Evolutionary conservation across 64 coral and sea anemone species (phyloP).

Genomic region (Stichodactyla mertensii): DNA sequence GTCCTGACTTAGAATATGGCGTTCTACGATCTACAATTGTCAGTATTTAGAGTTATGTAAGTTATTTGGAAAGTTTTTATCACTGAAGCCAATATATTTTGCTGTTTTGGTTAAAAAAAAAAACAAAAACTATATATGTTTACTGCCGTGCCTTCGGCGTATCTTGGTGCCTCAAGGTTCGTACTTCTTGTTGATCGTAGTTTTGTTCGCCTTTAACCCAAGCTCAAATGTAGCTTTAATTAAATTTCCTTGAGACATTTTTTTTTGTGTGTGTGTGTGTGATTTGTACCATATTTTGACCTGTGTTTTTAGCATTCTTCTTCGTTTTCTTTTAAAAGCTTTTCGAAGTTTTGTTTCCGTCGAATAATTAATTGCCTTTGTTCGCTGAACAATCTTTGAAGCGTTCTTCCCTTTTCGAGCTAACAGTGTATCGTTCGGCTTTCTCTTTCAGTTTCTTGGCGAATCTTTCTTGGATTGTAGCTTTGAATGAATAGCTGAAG

Average conservation of each 20-base stretch:
- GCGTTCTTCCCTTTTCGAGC: background rate
- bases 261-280: too few species aligned
- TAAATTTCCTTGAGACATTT: background rate
- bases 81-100: background rate
- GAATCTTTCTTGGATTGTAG: background rate
- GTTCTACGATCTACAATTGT: too few species aligned
- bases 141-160: background rate
- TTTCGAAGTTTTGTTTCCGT: slow-evolving; percentile 8
- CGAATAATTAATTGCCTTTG: background rate
- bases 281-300: background rate
- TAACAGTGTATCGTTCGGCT: background rate
- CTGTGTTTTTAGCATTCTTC: background rate
- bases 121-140: background rate
- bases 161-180: background rate
- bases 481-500: background rate
- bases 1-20: too few species aligned
- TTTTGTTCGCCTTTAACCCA: too few species aligned
- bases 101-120: too few species aligned
- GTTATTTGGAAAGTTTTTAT: background rate
- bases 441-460: too few species aligned
- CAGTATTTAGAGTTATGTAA: too few species aligned
- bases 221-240: background rate
- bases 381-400: background rate
- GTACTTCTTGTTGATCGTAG: background rate
- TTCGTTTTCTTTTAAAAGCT: background rate